Evolutionary conservation across 2,113 vertebrate genomes (phyloP), one percentile per base, ranked within the genome.

Genomic region (Grammomys surdaster): DNA sequence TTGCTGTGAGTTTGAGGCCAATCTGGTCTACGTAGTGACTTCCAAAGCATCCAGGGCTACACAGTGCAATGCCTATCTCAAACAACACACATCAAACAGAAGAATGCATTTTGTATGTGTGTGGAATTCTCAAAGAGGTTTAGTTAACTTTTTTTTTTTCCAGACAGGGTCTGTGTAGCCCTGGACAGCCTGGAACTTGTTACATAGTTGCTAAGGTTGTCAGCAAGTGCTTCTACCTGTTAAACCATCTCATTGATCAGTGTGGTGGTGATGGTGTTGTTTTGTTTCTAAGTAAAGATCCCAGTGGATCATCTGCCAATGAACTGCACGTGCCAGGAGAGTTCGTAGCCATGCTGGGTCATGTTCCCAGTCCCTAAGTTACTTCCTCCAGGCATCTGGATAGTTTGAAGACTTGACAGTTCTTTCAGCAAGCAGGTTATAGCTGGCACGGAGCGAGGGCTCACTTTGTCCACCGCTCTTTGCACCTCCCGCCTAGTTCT

Each of bases 371-470:
- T 13, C 69, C 65, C 65, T 54, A 11, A 69, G 5, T 43, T 20
- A 16, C 91, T 89, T 67, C 91, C 40, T 72, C 89, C 40, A 60
- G 70, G 63, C 36, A 80, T 76, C 77, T 7, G 14, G 48, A 12
- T 82, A 28, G n/a, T 90, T 89, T 67, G 51, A 75, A 77, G 69
- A 31, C 51, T 82, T 77, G 67, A 86, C n/a, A 85, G 75, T 28
- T 91, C 67, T 43, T 92, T 67, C 14, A 1, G 85, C 51, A 48
- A 51, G n/a, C n/a, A 77, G 90, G 90, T n/a, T 77, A 28, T 19
- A 78, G 82, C 54, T 86, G 9, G 72, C 58, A n/a, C 33, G 72
- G 73, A 51, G 63, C 1, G 14, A 56, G 51, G 58, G 20, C 54
- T 76, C 81, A 19, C 46, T 87, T 58, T 48, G 51, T 80, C 43